Evolutionary conservation across 2,797 vertebrate species (phyloP).

Genomic region (Echeneis naucrates): DNA sequence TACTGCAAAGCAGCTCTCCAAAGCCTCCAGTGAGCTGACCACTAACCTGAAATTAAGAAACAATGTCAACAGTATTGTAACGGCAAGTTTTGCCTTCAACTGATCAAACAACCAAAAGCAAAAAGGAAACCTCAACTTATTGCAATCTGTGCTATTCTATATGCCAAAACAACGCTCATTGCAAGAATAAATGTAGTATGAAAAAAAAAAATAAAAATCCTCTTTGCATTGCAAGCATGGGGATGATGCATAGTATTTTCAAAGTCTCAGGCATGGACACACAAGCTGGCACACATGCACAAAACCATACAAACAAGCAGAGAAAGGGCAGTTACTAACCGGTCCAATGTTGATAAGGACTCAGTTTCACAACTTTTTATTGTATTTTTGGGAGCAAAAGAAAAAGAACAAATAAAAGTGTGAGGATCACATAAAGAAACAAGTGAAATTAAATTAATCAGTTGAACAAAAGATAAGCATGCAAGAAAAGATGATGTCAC

Average conservation of each 20-base stretch:
- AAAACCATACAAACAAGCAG: slow-evolving; percentile 79
- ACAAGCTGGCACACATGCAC: slow-evolving; percentile 76
- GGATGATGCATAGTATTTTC: slow-evolving; percentile 75
- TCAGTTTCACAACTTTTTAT: slow-evolving; percentile 99
- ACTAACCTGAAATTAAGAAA: slow-evolving; percentile 89
- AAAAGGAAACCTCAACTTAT: slow-evolving; percentile 41
- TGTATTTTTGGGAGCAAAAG: slow-evolving; percentile 92
- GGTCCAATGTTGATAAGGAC: slow-evolving; percentile 99
- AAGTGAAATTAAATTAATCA: slow-evolving; percentile 86
- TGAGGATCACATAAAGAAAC: slow-evolving; percentile 95
- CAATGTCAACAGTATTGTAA: slow-evolving; percentile 40
- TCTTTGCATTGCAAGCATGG: slow-evolving; percentile 41
- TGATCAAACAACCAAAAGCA: slow-evolving; percentile 19
- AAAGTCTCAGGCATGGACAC: slow-evolving; percentile 71
- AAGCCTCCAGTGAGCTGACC: slow-evolving; percentile 96
- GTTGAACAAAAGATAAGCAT: slow-evolving; percentile 85
- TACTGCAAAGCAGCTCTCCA: slow-evolving; percentile 98
- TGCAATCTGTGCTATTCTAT: slow-evolving; percentile 63
- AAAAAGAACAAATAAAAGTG: slow-evolving; percentile 92
- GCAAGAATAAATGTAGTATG: slow-evolving; percentile 59
- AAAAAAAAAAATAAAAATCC: slow-evolving; percentile 20
- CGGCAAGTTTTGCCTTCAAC: background rate
- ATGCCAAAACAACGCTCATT: slow-evolving; percentile 68
- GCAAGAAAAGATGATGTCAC: slow-evolving; percentile 83
- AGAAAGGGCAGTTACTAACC: slow-evolving; percentile 96